phyloP scores from a whole-genome alignment of 2,113 vertebrate genomes.

The Isichthys henryi region DNA sequence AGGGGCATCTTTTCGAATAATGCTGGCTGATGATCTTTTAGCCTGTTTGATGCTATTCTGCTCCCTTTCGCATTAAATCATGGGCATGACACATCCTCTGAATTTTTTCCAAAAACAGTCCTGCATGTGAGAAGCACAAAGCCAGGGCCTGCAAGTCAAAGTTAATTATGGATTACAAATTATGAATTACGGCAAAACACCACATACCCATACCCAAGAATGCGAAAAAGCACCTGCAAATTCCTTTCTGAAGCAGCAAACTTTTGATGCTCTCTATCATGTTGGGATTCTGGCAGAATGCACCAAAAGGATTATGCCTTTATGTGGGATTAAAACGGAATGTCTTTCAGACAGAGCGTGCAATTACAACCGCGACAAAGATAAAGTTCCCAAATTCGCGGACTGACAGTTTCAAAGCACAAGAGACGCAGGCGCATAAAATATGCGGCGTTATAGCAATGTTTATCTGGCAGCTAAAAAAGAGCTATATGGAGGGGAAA shows the following conservation, averaged over 20 bases:
- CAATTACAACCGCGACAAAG: constrained; percentile 3
- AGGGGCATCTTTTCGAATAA: background rate
- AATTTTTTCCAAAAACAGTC: background rate
- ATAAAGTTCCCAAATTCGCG: background rate
- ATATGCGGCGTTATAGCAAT: background rate
- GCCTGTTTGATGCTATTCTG: background rate
- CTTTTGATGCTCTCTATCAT: constrained; percentile 26
- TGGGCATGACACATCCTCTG: background rate
- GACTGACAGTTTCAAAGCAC: background rate
- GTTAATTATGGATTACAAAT: background rate
- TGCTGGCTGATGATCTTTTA: background rate
- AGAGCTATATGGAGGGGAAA: constrained; percentile 14
- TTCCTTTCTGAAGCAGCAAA: constrained; percentile 41
- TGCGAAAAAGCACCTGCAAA: constrained; percentile 28
- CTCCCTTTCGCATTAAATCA: background rate
- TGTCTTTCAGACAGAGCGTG: constrained; percentile 50
- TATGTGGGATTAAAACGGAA: constrained; percentile 53
- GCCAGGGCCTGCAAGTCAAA: background rate
- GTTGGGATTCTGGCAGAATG: constrained; percentile 52
- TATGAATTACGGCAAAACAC: background rate
- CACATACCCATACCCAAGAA: background rate
- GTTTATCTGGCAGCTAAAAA: constrained; percentile 13
- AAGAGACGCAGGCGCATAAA: background rate
- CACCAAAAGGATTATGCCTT: constrained; percentile 45
- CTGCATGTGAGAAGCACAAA: background rate